phyloP scores from a whole-genome alignment of 2,797 vertebrate genomes.

The Oceanodroma leucorhoa region DNA sequence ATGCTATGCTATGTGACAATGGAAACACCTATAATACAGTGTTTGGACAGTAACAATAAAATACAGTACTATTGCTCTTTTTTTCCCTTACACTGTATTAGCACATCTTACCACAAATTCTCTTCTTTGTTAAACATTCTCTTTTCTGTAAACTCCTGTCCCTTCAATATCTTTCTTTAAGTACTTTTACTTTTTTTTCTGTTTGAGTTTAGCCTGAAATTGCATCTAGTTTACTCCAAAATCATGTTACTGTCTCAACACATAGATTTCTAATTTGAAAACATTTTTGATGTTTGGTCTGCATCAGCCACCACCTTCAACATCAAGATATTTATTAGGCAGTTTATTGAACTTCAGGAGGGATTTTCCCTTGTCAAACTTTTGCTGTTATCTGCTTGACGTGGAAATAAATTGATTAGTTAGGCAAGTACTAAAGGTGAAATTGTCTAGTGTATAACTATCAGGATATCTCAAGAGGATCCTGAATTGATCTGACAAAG shows the following conservation, averaged over 20 bases:
- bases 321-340: neutral
- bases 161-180: neutral
- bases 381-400: neutral
- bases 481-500: neutral
- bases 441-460: neutral
- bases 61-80: neutral
- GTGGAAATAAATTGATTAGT: neutral
- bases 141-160: neutral
- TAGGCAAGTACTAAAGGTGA: neutral
- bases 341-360: neutral
- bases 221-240: neutral
- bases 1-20: neutral
- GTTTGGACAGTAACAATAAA: neutral
- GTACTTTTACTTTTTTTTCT: neutral
- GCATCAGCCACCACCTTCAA: neutral
- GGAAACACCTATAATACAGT: neutral
- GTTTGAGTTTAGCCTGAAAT: neutral
- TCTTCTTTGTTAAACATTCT: neutral
- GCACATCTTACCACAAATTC: neutral
- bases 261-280: neutral
- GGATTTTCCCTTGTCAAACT: neutral
- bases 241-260: neutral
- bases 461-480: neutral
- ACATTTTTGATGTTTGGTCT: neutral
- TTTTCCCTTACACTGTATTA: neutral